These are phyloP conservation scores for Pammene fasciana DNA, from an alignment of 2,888 invertebrate species.

Conservation along the genomic window DNA sequence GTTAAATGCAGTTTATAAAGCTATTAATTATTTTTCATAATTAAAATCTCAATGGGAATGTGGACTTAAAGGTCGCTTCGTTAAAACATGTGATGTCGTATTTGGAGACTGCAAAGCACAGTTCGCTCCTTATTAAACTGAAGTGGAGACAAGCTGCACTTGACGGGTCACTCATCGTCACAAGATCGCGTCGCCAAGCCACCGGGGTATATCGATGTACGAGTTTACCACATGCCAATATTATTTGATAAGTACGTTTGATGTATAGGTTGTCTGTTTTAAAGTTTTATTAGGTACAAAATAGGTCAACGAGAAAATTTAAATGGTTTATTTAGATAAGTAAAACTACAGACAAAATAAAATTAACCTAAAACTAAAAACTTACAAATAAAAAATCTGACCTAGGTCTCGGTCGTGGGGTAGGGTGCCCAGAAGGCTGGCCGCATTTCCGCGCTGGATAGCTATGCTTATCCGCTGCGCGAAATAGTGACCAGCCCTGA, in stretches of 20 bases:
- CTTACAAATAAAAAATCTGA: too few relatives aligned
- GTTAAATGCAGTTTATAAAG: not conserved
- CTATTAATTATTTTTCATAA: conserved; percentile 23
- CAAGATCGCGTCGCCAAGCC: conserved; percentile 53
- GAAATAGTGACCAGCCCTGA: too few relatives aligned
- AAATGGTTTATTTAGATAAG: too few relatives aligned
- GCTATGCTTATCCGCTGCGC: too few relatives aligned
- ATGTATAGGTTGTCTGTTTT: too few relatives aligned
- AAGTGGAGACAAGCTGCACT: conserved; percentile 72
- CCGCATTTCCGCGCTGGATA: too few relatives aligned
- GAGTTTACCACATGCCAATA: not conserved
- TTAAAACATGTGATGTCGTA: conserved; percentile 43
- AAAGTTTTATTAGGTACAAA: too few relatives aligned
- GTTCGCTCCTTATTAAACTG: conserved; percentile 72
- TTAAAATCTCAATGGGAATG: conserved; percentile 2
- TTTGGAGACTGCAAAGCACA: conserved; percentile 60
- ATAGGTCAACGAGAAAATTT: too few relatives aligned
- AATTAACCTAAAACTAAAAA: too few relatives aligned
- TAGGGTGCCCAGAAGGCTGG: too few relatives aligned
- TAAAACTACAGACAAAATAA: too few relatives aligned
- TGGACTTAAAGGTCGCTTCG: conserved; percentile 52
- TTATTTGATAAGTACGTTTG: not conserved
- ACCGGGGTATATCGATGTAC: conserved; percentile 26
- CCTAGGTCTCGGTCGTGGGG: too few relatives aligned
- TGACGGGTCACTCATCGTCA: conserved; percentile 66